A percentile compares a stretch with the other conserved stretches of the same genome.
Evolutionary conservation across 2,797 vertebrate species (phyloP).

Genomic region (Thaleichthys pacificus): DNA sequence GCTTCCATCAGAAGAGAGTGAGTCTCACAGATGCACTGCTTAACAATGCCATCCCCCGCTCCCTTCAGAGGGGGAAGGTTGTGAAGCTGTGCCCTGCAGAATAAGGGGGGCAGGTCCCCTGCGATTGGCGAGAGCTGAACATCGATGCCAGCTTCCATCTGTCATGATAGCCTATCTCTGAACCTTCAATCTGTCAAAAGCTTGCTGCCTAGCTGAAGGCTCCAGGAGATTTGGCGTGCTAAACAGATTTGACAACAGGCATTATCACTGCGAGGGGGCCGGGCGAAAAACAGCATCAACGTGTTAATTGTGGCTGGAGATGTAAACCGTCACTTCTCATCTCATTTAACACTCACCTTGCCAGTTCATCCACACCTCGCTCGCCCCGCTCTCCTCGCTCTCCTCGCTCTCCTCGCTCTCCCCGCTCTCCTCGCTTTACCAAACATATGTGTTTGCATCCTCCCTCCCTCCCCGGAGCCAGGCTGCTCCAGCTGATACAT

Average conservation of each 20-base stretch:
- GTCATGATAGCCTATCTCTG: constrained; percentile 99
- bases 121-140: constrained; percentile 99
- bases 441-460: constrained; percentile 80
- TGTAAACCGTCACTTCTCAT: constrained; percentile 99
- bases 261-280: constrained; percentile 99
- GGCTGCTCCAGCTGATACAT: background rate
- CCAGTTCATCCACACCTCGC: constrained; percentile 80
- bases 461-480: constrained; percentile 33
- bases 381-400: constrained; percentile 71
- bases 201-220: constrained; percentile 97
- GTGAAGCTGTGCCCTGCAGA: constrained; percentile 96
- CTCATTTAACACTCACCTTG: constrained; percentile 91
- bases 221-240: constrained; percentile 99
- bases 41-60: constrained; percentile 99
- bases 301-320: constrained; percentile 99
- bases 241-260: constrained; percentile 99
- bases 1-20: constrained; percentile 99
- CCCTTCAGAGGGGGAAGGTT: constrained; percentile 97
- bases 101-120: constrained; percentile 99
- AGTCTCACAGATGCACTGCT: constrained; percentile 99
- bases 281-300: constrained; percentile 90
- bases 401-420: constrained; percentile 70
- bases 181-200: constrained; percentile 99
- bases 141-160: constrained; percentile 99
- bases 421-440: constrained; percentile 77